These are phyloP conservation scores for Chunga burmeisteri DNA, from an alignment of 2,113 vertebrate genomes.

Conservation along the genomic window DNA sequence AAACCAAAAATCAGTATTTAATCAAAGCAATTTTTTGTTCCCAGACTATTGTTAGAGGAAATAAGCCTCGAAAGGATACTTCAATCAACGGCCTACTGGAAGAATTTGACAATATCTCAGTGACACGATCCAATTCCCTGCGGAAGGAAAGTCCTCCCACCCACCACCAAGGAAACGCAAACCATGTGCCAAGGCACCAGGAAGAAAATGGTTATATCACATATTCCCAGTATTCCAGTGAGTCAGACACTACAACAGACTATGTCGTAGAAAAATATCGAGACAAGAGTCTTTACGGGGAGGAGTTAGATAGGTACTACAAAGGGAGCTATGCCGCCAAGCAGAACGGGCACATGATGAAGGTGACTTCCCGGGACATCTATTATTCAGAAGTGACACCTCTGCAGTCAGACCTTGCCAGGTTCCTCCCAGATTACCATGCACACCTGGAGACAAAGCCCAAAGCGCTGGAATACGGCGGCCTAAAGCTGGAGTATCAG, in stretches of 20 bases:
- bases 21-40: constrained; percentile 57
- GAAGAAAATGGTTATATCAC: constrained; percentile 93
- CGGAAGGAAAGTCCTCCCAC: constrained; percentile 95
- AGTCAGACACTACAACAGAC: constrained; percentile 85
- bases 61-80: constrained; percentile 89
- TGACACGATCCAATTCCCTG: constrained; percentile 96
- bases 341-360: constrained; percentile 88
- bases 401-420: constrained; percentile 82
- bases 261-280: constrained; percentile 76
- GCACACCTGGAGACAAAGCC: constrained; percentile 87
- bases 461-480: constrained; percentile 76
- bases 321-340: constrained; percentile 74
- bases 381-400: constrained; percentile 90
- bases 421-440: constrained; percentile 87
- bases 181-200: constrained; percentile 70
- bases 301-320: constrained; percentile 84
- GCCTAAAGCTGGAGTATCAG: constrained; percentile 77
- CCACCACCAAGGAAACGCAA: constrained; percentile 80
- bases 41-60: constrained; percentile 96
- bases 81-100: constrained; percentile 97
- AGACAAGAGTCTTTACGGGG: constrained; percentile 78
- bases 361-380: constrained; percentile 73
- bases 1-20: neutral
- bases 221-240: constrained; percentile 92
- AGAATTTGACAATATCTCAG: constrained; percentile 97